Evolutionary conservation across 2,888 invertebrate species (phyloP).

Genomic region (Crioceris asparagi): DNA sequence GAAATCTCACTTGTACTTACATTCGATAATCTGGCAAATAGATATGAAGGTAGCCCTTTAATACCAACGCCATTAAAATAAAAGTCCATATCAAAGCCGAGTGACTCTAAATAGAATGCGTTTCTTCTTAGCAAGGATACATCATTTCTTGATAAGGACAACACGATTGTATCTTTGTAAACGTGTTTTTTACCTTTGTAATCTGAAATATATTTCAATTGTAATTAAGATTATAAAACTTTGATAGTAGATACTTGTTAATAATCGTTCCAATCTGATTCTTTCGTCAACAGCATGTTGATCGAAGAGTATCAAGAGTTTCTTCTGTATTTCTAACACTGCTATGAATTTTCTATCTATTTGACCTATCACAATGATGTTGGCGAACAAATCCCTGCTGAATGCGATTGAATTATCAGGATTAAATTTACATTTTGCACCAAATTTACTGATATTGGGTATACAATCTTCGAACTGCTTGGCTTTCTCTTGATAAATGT

Average conservation of each 20-base stretch:
- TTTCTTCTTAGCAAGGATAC: slow-evolving; percentile 45
- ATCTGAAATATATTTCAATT: slow-evolving; percentile 18
- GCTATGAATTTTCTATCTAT: slow-evolving; percentile 65
- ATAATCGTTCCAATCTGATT: slow-evolving; percentile 61
- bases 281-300: slow-evolving; percentile 86
- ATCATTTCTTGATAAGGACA: slow-evolving; percentile 38
- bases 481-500: slow-evolving; percentile 29
- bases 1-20: no score
- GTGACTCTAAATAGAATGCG: slow-evolving; percentile 42
- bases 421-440: slow-evolving; percentile 10
- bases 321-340: slow-evolving; percentile 36
- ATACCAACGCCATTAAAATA: slow-evolving; percentile 40
- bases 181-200: slow-evolving; percentile 18
- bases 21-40: no score
- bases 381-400: slow-evolving; percentile 39
- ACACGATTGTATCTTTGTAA: slow-evolving; percentile 18
- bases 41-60: slow-evolving; percentile 50
- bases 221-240: background rate
- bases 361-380: slow-evolving; percentile 52
- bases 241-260: slow-evolving; percentile 44
- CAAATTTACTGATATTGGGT: slow-evolving; percentile 18
- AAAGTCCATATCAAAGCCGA: slow-evolving; percentile 47
- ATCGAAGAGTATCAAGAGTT: slow-evolving; percentile 60
- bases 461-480: slow-evolving; percentile 26
- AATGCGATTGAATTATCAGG: slow-evolving; percentile 31